These are phyloP conservation scores for Psittacula cyanocephala DNA, from an alignment of 2,113 vertebrate species.

Conservation along the genomic window DNA sequence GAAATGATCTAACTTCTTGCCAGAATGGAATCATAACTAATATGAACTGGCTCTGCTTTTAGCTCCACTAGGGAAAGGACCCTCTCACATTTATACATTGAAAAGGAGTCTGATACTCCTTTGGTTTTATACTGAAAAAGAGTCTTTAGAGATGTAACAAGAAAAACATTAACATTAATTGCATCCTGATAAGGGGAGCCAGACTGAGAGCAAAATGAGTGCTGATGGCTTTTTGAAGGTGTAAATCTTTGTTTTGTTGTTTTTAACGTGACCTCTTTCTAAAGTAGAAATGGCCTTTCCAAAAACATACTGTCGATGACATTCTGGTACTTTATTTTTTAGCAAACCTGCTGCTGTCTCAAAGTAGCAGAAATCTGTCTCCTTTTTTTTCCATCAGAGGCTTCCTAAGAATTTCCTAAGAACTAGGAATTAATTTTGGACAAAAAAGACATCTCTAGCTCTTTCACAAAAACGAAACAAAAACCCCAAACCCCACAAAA, in stretches of 20 bases:
- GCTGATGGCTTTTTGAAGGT: neutral
- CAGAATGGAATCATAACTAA: slow-evolving; percentile 1
- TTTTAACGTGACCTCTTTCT: neutral
- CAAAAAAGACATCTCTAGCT: neutral
- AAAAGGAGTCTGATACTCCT: neutral
- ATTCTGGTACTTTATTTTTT: neutral
- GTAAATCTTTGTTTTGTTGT: neutral
- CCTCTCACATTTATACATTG: neutral
- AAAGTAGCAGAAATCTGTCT: neutral
- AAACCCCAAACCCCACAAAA: neutral
- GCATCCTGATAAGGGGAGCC: neutral
- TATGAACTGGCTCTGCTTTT: neutral
- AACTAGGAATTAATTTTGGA: neutral
- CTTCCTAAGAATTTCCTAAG: neutral
- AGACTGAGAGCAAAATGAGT: neutral
- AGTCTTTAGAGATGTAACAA: neutral
- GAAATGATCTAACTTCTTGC: neutral
- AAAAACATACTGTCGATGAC: neutral
- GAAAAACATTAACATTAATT: neutral
- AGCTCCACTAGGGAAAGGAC: neutral
- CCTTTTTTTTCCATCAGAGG: neutral
- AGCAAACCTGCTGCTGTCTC: neutral
- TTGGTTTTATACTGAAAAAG: neutral
- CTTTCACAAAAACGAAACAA: neutral
- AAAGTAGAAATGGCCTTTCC: neutral